Conservation (phyloP, 2,888 invertebrate genomes). For the Microctonus hyperodae region DNA sequence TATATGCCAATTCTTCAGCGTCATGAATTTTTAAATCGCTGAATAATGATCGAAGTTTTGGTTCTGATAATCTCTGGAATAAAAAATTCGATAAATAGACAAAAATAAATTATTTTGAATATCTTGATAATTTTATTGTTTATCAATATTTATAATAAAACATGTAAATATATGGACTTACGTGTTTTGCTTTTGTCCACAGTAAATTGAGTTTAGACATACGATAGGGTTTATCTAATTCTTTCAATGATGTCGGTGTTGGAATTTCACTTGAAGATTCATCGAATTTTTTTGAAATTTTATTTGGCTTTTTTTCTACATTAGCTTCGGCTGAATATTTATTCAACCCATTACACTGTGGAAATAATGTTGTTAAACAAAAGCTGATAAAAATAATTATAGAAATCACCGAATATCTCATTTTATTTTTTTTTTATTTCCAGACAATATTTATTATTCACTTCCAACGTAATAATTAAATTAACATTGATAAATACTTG, state of each 20-base stretch:
- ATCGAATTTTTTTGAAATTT: constrained; percentile 34
- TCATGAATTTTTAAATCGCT: constrained; percentile 92
- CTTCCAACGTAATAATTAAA: too few species aligned
- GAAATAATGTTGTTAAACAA: constrained; percentile 28
- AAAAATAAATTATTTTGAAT: background rate
- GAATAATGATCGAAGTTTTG: constrained; percentile 84
- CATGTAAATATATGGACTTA: too few species aligned
- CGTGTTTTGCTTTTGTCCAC: constrained; percentile 90
- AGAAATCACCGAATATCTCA: background rate
- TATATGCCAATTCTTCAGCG: constrained; percentile 87
- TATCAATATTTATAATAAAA: too few species aligned
- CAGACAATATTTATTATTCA: too few species aligned
- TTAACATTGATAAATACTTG: background rate
- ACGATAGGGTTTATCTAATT: constrained; percentile 83
- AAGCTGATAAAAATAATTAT: background rate
- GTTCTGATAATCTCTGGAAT: constrained; percentile 78
- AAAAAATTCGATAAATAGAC: background rate
- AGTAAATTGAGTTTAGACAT: constrained; percentile 90
- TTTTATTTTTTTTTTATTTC: too few species aligned
- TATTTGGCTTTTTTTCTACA: constrained; percentile 44
- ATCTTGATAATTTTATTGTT: too few species aligned
- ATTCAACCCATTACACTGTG: constrained; percentile 58
- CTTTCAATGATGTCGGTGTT: constrained; percentile 67
- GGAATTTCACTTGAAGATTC: constrained; percentile 48
- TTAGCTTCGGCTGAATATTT: constrained; percentile 74